Evolutionary conservation across 2,113 vertebrate species (phyloP).

Genomic region (Protomyctophum bolini): DNA sequence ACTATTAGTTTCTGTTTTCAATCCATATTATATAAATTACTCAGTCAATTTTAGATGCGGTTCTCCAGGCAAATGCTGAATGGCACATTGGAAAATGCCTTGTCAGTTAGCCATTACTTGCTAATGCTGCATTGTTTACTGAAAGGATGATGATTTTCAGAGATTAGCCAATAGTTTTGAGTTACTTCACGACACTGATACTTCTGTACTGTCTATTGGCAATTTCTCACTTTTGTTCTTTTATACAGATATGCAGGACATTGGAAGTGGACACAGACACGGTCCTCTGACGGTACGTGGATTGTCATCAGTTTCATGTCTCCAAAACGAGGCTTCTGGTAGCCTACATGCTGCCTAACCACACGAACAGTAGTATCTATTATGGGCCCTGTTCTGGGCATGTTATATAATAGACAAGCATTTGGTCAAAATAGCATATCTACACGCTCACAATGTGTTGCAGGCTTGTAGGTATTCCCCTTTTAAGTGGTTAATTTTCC

Average conservation of each 20-base stretch:
- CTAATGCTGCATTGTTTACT: conserved; percentile 16
- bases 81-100: neutral
- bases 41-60: neutral
- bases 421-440: too few species aligned
- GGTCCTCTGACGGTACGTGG: conserved; percentile 88
- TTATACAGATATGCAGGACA: conserved; percentile 85
- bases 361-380: too few species aligned
- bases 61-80: conserved; percentile 22
- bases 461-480: too few species aligned
- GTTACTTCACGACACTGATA: conserved; percentile 12
- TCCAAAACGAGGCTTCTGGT: neutral
- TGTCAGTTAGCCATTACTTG: neutral
- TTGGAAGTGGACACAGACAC: conserved; percentile 83
- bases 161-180: conserved; percentile 14
- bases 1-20: conserved; percentile 6
- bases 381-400: too few species aligned
- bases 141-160: conserved; percentile 14
- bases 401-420: too few species aligned
- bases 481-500: too few species aligned
- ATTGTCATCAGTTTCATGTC: conserved; percentile 5
- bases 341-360: too few species aligned
- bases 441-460: too few species aligned
- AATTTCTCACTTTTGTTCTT: conserved; percentile 16
- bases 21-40: conserved; percentile 17
- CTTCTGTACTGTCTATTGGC: conserved; percentile 4